These are phyloP conservation scores for Pyrocoelia pectoralis DNA, from an alignment of 2,888 invertebrate genomes.

Conservation along the genomic window DNA sequence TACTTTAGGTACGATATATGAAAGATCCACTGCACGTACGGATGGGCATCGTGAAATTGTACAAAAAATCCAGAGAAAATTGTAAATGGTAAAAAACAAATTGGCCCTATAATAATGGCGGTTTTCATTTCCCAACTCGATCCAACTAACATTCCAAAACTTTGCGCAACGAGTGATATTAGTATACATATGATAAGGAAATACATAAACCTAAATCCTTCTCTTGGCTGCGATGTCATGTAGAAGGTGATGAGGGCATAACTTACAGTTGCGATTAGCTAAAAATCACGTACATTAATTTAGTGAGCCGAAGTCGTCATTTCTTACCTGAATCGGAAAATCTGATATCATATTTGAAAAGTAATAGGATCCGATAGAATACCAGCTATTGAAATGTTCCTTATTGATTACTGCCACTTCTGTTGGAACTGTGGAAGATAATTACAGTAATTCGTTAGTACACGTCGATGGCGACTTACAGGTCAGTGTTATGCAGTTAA, in stretches of 20 bases:
- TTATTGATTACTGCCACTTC: constrained; percentile 69
- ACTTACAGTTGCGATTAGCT: constrained; percentile 69
- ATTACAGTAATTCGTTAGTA: constrained; percentile 19
- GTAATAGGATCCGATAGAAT: constrained; percentile 71
- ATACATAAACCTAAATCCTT: constrained; percentile 72
- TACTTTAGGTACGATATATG: constrained; percentile 90
- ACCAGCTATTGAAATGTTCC: constrained; percentile 75
- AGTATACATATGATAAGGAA: constrained; percentile 78
- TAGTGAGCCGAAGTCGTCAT: background rate
- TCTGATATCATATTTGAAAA: constrained; percentile 71
- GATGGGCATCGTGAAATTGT: constrained; percentile 80
- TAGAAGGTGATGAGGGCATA: constrained; percentile 84
- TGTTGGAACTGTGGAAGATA: constrained; percentile 69
- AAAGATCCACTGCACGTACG: constrained; percentile 83
- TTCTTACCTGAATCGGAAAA: constrained; percentile 65
- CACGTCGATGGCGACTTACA: too few relatives aligned
- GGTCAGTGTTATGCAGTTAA: constrained; percentile 87
- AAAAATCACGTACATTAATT: constrained; percentile 43
- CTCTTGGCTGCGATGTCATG: constrained; percentile 87
- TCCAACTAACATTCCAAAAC: constrained; percentile 85
- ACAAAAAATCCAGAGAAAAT: constrained; percentile 95
- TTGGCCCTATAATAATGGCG: constrained; percentile 89
- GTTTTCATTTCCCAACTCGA: constrained; percentile 83
- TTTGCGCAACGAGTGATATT: constrained; percentile 85
- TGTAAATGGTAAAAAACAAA: constrained; percentile 85